Evolutionary conservation across 2,888 invertebrate genomes (phyloP), one percentile per base, ranked within the genome.

Genomic region (Tipula lateralis): DNA sequence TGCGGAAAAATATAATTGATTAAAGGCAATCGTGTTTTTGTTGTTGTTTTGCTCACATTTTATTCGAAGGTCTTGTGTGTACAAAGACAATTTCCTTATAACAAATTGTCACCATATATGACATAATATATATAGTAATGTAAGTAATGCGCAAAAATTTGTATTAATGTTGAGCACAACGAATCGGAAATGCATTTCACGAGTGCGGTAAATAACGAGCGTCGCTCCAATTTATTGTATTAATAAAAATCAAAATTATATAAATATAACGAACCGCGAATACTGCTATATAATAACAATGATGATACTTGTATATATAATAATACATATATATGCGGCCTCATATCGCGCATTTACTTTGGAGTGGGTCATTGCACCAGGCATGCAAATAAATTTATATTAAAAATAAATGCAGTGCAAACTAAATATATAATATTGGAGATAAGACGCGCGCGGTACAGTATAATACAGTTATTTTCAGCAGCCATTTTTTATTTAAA

Each of bases 31-130:
- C 66, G 1, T 66, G 66, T 66, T 66, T 66, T 66, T 44, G 19
- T 66, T 66, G 24, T 66, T n/a, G n/a, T n/a, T n/a, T n/a, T n/a
- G n/a, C n/a, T n/a, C n/a, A 66, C 7, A 66, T 24, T 66, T 12
- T 66, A 50, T 66, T 66, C 66, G 24, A 66, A 66, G 66, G 24
- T 24, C 66, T 66, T 12, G 66, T 66, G 39, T 44, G n/a, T 44
- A 44, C 16, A 66, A 66, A 66, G 66, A 66, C n/a, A 66, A 24
- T 66, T 66, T 66, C 66, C 66, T 66, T 66, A 44, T 50, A 66
- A 66, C 9, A 24, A 66, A 50, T 50, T 50, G 50, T 50, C 66
- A 66, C 24, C 50, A 12, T 66, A 66, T 66, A 24, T 66, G 44
- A 44, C 24, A 66, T 66, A 16, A 44, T 32, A 32, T 9, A 32